phyloP scores from a whole-genome alignment of 2,888 invertebrate species.

The Papilio protenor region DNA sequence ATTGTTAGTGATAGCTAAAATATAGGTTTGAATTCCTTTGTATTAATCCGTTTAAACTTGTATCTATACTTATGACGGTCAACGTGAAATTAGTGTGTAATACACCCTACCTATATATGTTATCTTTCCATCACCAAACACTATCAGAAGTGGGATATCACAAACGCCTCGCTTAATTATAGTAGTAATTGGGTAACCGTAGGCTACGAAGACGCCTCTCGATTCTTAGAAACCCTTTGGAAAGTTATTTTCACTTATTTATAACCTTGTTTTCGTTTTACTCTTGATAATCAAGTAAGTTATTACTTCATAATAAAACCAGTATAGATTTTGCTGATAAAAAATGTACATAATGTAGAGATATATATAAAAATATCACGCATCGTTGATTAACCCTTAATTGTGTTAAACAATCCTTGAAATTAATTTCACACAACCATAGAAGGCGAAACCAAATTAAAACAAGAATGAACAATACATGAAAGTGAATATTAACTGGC shows the following conservation, averaged over 20 bases:
- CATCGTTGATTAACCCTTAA: constrained; percentile 13
- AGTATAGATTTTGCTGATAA: neutral
- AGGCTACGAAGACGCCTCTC: constrained; percentile 9
- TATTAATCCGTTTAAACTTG: neutral
- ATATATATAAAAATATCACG: neutral
- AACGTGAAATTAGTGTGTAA: constrained; percentile 10
- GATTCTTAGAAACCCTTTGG: constrained; percentile 12
- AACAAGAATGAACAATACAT: neutral
- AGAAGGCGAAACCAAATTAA: neutral
- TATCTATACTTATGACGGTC: neutral
- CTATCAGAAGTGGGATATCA: constrained; percentile 27
- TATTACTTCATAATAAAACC: neutral
- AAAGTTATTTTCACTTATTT: constrained; percentile 16
- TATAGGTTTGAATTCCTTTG: neutral
- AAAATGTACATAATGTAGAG: neutral
- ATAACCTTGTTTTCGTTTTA: constrained; percentile 1
- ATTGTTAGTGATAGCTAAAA: neutral
- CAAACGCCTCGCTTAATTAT: constrained; percentile 30
- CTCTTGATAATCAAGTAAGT: constrained; percentile 20
- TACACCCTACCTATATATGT: neutral
- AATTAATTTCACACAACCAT: constrained; percentile 3
- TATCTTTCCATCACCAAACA: constrained; percentile 34
- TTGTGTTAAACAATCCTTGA: constrained; percentile 18
- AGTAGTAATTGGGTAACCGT: constrained; percentile 23
- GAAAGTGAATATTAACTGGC: neutral